Conservation (phyloP, 2,797 vertebrate species). For the Ctenosaura bakeri region DNA sequence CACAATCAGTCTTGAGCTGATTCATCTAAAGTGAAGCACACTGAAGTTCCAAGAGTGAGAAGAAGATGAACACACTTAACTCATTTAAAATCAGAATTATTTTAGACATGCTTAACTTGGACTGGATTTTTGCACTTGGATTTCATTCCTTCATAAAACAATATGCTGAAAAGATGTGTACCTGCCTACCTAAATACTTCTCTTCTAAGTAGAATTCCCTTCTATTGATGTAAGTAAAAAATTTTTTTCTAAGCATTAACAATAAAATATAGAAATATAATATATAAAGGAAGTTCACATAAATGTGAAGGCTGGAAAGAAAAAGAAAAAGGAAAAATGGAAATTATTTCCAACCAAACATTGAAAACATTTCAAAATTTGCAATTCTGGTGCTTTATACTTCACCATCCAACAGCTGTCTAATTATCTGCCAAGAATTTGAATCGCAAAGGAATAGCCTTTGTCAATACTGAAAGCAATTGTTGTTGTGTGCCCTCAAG, state of each 20-base stretch:
- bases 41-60: neutral
- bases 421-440: slow-evolving; percentile 8
- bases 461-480: slow-evolving; percentile 44
- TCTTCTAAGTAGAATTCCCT: slow-evolving; percentile 30
- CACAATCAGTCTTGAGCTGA: slow-evolving; percentile 45
- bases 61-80: neutral
- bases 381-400: slow-evolving; percentile 38
- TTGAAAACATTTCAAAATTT: neutral
- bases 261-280: neutral
- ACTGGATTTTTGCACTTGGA: neutral
- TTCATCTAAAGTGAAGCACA: slow-evolving; percentile 5
- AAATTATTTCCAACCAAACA: slow-evolving; percentile 43
- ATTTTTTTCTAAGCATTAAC: slow-evolving; percentile 27
- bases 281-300: slow-evolving; percentile 3
- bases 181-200: neutral
- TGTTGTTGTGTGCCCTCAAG: neutral
- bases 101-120: neutral
- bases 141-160: neutral
- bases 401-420: neutral
- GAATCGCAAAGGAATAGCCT: slow-evolving; percentile 54
- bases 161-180: neutral
- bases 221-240: slow-evolving; percentile 28
- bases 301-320: slow-evolving; percentile 21
- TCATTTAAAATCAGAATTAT: neutral
- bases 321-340: slow-evolving; percentile 1